Evolutionary conservation across 2,888 invertebrate species (phyloP).

Genomic region (Brenthis daphne): DNA sequence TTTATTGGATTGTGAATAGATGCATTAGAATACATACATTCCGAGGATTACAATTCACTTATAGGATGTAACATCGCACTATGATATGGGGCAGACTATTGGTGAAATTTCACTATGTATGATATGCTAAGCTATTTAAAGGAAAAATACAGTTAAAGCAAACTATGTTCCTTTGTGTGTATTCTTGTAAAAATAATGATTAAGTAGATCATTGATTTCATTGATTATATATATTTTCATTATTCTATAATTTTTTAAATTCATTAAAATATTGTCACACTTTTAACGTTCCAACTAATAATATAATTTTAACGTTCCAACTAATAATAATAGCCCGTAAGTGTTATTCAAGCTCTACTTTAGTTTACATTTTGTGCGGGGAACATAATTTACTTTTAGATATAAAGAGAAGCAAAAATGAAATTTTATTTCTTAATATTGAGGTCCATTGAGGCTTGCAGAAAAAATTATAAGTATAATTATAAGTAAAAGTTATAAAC

Average conservation of each 20-base stretch:
- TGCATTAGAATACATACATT: constrained; percentile 38
- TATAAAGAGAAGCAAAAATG: background rate
- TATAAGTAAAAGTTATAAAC: background rate
- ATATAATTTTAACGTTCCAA: no score
- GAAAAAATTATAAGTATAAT: background rate
- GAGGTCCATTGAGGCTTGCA: no score
- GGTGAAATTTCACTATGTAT: constrained; percentile 40
- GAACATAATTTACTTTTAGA: constrained; percentile 1
- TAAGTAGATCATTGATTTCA: no score
- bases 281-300: no score
- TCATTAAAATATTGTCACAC: no score
- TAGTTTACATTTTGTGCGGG: background rate
- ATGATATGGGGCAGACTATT: constrained; percentile 37
- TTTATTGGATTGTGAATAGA: constrained; percentile 38
- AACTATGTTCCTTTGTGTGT: constrained; percentile 29
- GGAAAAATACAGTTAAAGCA: constrained; percentile 25
- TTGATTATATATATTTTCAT: no score
- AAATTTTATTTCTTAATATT: background rate
- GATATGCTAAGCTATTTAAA: constrained; percentile 38
- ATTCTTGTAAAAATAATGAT: background rate
- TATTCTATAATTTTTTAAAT: no score
- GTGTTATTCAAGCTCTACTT: background rate
- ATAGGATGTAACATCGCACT: constrained; percentile 44
- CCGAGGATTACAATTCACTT: constrained; percentile 41
- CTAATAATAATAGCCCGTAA: background rate